Evolutionary conservation across 2,888 invertebrate species (phyloP).

Genomic region (Scaptomyza tumidula): DNA sequence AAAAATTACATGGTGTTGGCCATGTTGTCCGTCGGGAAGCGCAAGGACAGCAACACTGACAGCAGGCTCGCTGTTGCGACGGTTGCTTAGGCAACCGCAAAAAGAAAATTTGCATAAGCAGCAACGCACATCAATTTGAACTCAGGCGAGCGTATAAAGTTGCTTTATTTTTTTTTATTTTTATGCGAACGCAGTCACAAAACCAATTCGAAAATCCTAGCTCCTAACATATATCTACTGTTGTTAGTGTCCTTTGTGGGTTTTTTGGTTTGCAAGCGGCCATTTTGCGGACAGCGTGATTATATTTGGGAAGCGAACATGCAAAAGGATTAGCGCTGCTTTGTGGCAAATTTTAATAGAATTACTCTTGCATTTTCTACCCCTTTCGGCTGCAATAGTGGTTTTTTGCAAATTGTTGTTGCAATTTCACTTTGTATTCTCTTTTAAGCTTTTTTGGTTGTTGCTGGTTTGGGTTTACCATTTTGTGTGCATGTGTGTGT

Average conservation of each 20-base stretch:
- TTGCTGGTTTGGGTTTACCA: neutral
- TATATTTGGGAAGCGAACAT: constrained; percentile 53
- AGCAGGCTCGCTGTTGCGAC: constrained; percentile 43
- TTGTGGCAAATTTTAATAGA: constrained; percentile 72
- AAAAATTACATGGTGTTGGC: constrained; percentile 59
- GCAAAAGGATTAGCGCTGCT: constrained; percentile 66
- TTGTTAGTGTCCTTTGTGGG: neutral
- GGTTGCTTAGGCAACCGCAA: constrained; percentile 62
- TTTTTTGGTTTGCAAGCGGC: constrained; percentile 49
- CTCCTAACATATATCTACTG: neutral
- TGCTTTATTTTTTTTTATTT: constrained; percentile 15
- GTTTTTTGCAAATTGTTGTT: constrained; percentile 7
- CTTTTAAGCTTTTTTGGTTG: neutral
- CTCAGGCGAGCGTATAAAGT: constrained; percentile 74
- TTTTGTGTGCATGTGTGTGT: constrained; percentile 16
- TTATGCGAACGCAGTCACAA: constrained; percentile 68
- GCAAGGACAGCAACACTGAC: constrained; percentile 30
- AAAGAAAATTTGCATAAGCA: constrained; percentile 74
- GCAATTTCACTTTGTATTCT: constrained; percentile 11
- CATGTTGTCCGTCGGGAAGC: constrained; percentile 20
- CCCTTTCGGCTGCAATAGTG: constrained; percentile 31
- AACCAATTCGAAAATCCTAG: constrained; percentile 28
- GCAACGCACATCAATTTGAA: constrained; percentile 73
- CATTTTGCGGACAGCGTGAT: constrained; percentile 55
- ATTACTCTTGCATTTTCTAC: constrained; percentile 59